Base-by-base conservation (phyloP, 2,113 vertebrate species). In the Neogobius melanostomus region DNA sequence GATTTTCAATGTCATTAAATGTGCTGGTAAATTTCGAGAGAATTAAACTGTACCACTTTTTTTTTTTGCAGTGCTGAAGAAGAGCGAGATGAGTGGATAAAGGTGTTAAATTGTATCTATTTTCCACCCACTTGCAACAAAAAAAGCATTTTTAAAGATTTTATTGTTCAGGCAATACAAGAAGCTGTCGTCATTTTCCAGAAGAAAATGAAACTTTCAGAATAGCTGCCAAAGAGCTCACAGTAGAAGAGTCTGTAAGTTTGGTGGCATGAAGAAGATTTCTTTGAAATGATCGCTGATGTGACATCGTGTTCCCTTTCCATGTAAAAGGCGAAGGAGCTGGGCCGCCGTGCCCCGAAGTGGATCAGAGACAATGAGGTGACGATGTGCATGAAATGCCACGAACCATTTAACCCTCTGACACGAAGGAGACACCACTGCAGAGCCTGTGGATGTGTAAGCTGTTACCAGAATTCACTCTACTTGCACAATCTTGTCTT, bases 321-420 rank as follows among this genome's bases (percentile, higher is more conserved):
- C 5, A n/a, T 61, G 44, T 42, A 8, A 14, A 64, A 98, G 96
- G 90, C 81, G 0, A 94, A 94, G 36, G 96, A 96, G 70, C 93
- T 98, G 0, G 97, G 97, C 2, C 94, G 92, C 60, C 93, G 96
- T 53, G 97, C 96, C 0, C 97, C 97, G 0, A 92, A 94, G 71
- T 98, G 97, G 97, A 97, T 98, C 81, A 89, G 97, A 64, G 97
- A 98, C 85, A 96, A 98, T 0, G 95, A 98, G 73, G 97, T 98
- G 57, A 97, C 94, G 0, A 89, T 95, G 92, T 98, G 97, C 16
- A 98, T 98, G 97, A 96, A 95, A 71, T 98, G 97, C 87, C 93
- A 90, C 68, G 97, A 98, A 7, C 82, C 92, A 42, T 98, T 98
- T 77, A 96, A 97, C 0, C 93, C 96, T 0, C 88, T 98, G 82